Evolutionary conservation across 2,113 vertebrate genomes (phyloP), one percentile per base, ranked within the genome.

Genomic region (Dipodomys merriami): DNA sequence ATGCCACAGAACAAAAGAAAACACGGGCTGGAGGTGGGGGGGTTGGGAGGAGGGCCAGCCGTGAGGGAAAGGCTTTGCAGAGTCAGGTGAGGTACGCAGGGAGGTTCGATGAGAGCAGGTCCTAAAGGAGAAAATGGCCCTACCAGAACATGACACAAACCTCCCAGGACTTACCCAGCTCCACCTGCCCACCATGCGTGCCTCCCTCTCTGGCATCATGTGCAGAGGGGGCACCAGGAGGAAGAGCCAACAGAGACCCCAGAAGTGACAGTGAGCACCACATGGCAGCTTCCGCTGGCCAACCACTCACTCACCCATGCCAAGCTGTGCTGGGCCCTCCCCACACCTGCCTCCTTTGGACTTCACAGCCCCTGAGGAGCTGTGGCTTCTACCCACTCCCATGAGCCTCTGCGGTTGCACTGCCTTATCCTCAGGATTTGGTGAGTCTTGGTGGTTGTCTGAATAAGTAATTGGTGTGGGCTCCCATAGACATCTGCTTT

Each of bases 1-100:
- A n/a, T 0, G 1, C 13, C 49, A 12, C 0, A 1, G 19, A 64
- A 20, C n/a, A 2, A 30, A 64, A 16, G 7, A 15, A 18, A 65
- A 74, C 29, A 29, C 44, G 12, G 39, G 39, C 5, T 39, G 39
- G 39, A 39, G 39, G 39, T 39, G 39, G 39, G 39, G 39, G 73
- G 18, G 7, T 27, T 29, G 39, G 39, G 39, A 39, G 39, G 39
- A 39, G 39, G 39, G 65, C 16, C 30, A 1, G 30, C 46, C 23
- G 68, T 25, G 6, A 64, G 27, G 44, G 11, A 10, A 49, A 77
- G 44, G 5, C 13, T 16, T 35, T 22, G 16, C 46, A 23, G 0
- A 39, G 30, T 79, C 11, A 20, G 29, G 30, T 3, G 2, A 86
- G 39, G 29, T 1, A 1, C 25, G 33, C n/a, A 67, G 39, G 9